A percentile compares a stretch with the other conserved stretches of the same genome.
Conservation (phyloP, 2,888 invertebrate genomes). For the Caenorhabditis becei region DNA sequence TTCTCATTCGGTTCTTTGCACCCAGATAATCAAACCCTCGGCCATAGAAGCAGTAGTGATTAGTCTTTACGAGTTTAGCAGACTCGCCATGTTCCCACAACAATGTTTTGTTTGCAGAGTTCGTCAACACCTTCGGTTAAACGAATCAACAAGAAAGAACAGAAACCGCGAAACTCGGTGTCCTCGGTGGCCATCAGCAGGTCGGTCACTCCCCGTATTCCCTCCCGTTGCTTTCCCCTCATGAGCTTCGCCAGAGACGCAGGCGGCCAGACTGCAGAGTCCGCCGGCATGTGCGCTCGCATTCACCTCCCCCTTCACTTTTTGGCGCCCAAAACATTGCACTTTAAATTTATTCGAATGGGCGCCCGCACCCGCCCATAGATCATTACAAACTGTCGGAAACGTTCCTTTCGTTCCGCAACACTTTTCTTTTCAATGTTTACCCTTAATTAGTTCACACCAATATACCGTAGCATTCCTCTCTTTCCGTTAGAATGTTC, state of each 20-base stretch:
- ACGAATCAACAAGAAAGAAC: neutral
- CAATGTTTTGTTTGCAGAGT: neutral
- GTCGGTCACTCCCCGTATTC: neutral
- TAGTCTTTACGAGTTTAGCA: too few species aligned
- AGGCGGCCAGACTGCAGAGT: neutral
- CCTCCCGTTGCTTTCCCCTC: neutral
- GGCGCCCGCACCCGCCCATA: too few species aligned
- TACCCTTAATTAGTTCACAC: too few species aligned
- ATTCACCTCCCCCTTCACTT: neutral
- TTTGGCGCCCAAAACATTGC: neutral
- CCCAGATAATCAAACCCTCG: too few species aligned
- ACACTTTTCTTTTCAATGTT: too few species aligned
- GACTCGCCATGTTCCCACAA: neutral
- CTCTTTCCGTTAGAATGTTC: too few species aligned
- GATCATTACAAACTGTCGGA: too few species aligned
- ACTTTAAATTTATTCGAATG: neutral
- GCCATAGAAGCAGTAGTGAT: too few species aligned
- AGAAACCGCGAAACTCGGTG: too few species aligned
- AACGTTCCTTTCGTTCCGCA: too few species aligned
- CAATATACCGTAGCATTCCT: too few species aligned
- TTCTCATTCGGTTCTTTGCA: too few species aligned
- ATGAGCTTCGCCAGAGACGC: neutral
- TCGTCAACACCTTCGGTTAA: neutral
- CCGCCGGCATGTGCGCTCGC: neutral
- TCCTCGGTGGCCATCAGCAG: neutral